Evolutionary conservation across 2,888 invertebrate genomes (phyloP).

Genomic region (Tuberolachnus salignus): DNA sequence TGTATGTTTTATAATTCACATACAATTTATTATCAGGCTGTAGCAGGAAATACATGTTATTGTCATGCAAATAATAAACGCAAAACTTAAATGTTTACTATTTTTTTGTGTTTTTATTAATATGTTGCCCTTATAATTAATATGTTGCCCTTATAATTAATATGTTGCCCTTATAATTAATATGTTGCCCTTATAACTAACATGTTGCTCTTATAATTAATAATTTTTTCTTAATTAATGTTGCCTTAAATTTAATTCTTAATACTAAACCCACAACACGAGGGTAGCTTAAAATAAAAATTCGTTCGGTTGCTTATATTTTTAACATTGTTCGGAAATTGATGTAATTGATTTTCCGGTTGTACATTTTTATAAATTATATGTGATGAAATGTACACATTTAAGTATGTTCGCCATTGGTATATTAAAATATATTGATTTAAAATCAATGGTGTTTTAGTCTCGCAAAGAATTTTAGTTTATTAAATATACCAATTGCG

Average conservation of each 20-base stretch:
- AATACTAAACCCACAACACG: neutral
- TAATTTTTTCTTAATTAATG: no score
- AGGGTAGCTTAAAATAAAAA: constrained; percentile 4
- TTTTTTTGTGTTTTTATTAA: constrained; percentile 13
- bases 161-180: neutral
- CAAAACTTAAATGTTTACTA: constrained; percentile 14
- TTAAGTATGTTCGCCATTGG: no score
- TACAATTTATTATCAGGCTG: neutral
- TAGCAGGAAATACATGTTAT: neutral
- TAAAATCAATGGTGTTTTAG: neutral
- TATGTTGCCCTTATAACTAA: neutral
- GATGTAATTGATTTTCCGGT: no score
- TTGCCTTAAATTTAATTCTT: neutral
- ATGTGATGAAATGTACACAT: no score
- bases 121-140: constrained; percentile 16
- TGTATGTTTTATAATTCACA: neutral
- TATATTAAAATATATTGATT: neutral
- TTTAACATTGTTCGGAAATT: neutral
- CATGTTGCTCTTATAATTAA: no score
- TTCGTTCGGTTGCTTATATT: constrained; percentile 30
- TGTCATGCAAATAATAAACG: constrained; percentile 20
- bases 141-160: neutral
- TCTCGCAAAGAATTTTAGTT: neutral
- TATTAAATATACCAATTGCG: constrained; percentile 2
- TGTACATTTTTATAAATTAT: no score